Conservation (phyloP, 2,888 invertebrate species). For the Hydropsyche betteni region DNA sequence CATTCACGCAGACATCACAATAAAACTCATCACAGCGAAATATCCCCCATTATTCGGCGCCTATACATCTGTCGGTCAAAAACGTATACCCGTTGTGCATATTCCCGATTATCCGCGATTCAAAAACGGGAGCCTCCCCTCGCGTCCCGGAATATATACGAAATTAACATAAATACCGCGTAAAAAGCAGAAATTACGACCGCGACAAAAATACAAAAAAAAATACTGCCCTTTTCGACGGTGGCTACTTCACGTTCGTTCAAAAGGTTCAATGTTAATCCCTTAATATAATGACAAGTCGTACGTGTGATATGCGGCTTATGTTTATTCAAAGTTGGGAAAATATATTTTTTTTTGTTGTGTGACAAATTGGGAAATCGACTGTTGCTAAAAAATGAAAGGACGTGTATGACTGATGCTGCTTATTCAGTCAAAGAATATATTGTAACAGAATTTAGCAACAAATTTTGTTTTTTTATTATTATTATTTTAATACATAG, state of each 20-base stretch:
- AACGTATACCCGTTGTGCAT: conserved; percentile 3
- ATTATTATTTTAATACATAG: no score
- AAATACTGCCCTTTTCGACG: not conserved
- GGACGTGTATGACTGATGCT: no score
- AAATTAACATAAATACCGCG: conserved; percentile 27
- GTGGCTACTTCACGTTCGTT: no score
- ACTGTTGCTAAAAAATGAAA: no score
- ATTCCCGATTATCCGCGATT: conserved; percentile 27
- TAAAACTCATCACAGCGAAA: conserved; percentile 30
- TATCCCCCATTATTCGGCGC: conserved; percentile 31
- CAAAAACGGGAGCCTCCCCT: not conserved
- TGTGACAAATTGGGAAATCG: no score
- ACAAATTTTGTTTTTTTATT: no score
- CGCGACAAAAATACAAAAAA: not conserved
- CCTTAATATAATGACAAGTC: not conserved
- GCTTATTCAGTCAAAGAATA: no score
- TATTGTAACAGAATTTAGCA: no score
- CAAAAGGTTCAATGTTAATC: not conserved
- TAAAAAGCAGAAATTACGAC: conserved; percentile 27
- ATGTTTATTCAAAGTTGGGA: not conserved
- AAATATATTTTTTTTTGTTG: no score
- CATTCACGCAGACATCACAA: conserved; percentile 33
- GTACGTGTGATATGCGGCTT: not conserved
- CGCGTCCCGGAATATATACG: conserved; percentile 3
- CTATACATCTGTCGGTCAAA: conserved; percentile 34